A percentile compares a stretch with the other conserved stretches of the same genome.
These are phyloP conservation scores for Aporrectodea caliginosa DNA, from an alignment of 1,140 invertebrate genomes.

Conservation along the genomic window DNA sequence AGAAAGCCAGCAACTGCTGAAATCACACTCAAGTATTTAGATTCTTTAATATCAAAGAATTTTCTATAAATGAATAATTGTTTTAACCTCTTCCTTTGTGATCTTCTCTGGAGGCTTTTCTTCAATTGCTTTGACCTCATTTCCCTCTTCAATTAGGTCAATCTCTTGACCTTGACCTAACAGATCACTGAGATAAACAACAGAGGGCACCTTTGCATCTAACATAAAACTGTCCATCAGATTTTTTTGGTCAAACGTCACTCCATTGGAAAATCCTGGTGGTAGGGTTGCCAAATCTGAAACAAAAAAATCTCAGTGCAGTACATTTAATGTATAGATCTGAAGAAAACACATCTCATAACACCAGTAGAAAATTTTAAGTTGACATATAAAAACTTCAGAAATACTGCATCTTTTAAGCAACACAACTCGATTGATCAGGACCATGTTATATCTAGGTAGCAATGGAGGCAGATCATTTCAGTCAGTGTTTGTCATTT, in stretches of 20 bases:
- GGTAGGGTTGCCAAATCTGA: constrained; percentile 62
- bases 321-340: neutral
- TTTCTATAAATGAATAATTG: no score
- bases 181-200: constrained; percentile 6
- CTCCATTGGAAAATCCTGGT: constrained; percentile 64
- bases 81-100: neutral
- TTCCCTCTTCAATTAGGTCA: constrained; percentile 41
- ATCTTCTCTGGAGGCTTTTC: constrained; percentile 1
- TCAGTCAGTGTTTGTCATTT: no score
- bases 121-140: constrained; percentile 29
- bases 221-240: neutral
- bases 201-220: neutral
- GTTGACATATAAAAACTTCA: no score
- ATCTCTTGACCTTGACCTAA: constrained; percentile 36
- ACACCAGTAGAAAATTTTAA: no score
- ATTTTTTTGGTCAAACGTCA: constrained; percentile 44
- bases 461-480: no score
- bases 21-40: no score
- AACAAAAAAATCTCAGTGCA: constrained; percentile 28
- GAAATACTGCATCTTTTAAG: no score
- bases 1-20: no score
- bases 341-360: no score
- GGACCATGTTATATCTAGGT: no score
- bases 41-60: no score
- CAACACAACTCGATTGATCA: no score